Evolutionary conservation across 2,888 invertebrate species (phyloP).

Genomic region (Ennomos erosarius): DNA sequence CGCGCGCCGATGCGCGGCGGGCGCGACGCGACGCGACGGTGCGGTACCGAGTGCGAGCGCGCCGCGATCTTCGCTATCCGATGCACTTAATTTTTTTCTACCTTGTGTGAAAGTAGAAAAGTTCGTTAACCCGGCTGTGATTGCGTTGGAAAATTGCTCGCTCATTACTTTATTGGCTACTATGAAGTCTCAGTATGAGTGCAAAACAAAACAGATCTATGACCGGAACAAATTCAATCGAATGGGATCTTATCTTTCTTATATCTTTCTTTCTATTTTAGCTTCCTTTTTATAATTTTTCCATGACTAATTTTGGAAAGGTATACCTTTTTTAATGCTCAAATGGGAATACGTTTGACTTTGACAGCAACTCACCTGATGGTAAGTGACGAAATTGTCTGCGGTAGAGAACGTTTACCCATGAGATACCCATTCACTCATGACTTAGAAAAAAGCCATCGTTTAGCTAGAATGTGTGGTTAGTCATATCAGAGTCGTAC

Average conservation of each 20-base stretch:
- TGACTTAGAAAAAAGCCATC: too few species aligned
- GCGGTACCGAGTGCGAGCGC: constrained; percentile 36
- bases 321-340: too few species aligned
- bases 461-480: too few species aligned
- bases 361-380: too few species aligned
- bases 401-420: too few species aligned
- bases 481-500: too few species aligned
- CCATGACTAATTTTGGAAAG: constrained; percentile 28
- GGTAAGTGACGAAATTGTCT: too few species aligned
- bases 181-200: constrained; percentile 2
- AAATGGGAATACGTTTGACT: too few species aligned
- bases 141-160: constrained; percentile 33
- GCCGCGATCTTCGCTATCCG: constrained; percentile 22
- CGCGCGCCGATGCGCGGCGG: constrained; percentile 60
- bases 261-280: neutral
- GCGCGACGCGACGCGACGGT: constrained; percentile 33
- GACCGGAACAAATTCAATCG: constrained; percentile 28
- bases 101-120: constrained; percentile 43
- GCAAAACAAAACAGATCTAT: constrained; percentile 8
- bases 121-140: constrained; percentile 42
- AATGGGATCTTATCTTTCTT: too few species aligned
- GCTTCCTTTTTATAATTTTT: neutral
- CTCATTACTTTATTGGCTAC: constrained; percentile 18
- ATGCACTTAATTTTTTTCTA: constrained; percentile 31
- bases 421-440: too few species aligned